Base-by-base conservation (phyloP, 2,113 vertebrate genomes). In the Mungos mungo region DNA sequence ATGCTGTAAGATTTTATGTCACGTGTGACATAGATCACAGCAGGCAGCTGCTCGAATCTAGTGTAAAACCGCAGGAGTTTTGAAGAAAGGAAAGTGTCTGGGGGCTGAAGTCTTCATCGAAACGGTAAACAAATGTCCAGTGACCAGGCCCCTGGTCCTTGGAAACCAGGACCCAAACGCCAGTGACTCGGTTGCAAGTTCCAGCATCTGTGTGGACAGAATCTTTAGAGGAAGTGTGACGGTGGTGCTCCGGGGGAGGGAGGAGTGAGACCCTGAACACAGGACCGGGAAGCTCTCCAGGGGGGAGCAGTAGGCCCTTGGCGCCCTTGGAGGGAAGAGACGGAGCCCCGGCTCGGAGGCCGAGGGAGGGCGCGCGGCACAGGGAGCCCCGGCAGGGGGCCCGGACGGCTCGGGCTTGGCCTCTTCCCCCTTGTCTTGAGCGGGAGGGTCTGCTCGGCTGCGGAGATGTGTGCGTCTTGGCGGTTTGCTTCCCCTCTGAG, bases 381-480 rank as follows among this genome's bases (percentile, higher is more conserved):
- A 7, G 25, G 72, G 38, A 76, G 72, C 71, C 41, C 72, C 16
- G 2, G 27, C 27, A 31, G 74, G 45, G 47, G 74, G 74, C 1
- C 8, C 16, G 41, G 74, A 76, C 7, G 1, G 74, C 74, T 5
- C 41, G 45, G 74, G 27, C 38, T 21, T 0, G 7, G 12, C 0
- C 4, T 3, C 18, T 16, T 0, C 0, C 8, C 60, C 15, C 19
- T 7, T 0, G 27, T 38, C 50, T 57, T 15, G 5, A 10, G 5
- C 9, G 1, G 13, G 50, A 35, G 14, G 14, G 3, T 11, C 25
- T 7, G 12, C 31, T 68, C 25, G 60, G 35, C 33, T 6, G 5
- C 19, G 5, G 52, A 23, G 47, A 7, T 1, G 7, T 1, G 7
- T 1, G 21, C 47, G 35, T 25, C 29, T 9, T 14, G 2, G 2